A percentile compares a stretch with the other conserved stretches of the same genome.
Conservation (phyloP, 2,113 vertebrate species). For the Aythya baeri region DNA sequence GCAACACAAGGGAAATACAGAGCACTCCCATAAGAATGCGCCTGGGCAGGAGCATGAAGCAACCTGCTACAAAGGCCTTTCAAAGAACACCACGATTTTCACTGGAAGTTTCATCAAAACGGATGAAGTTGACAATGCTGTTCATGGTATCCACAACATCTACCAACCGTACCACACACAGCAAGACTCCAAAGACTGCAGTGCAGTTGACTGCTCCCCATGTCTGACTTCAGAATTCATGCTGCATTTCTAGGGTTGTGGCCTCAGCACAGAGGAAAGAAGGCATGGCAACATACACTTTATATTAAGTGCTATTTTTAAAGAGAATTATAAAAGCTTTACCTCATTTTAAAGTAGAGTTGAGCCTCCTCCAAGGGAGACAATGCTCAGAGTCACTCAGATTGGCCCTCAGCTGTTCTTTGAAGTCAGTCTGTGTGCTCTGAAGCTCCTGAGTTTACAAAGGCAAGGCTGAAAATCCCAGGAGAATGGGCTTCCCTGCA, state of each 20-base stretch:
- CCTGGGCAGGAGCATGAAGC: background rate
- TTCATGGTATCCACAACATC: background rate
- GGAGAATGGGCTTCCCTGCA: background rate
- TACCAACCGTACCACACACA: background rate
- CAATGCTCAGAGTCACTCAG: background rate
- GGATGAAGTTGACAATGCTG: background rate
- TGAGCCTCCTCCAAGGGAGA: background rate
- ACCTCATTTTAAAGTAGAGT: background rate
- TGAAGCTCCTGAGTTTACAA: background rate
- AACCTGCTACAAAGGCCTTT: background rate
- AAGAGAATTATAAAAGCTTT: background rate
- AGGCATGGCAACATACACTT: background rate
- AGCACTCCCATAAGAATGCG: background rate
- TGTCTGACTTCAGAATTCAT: background rate
- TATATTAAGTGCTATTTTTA: background rate
- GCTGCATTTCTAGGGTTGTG: background rate
- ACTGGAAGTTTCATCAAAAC: background rate
- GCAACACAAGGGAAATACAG: background rate
- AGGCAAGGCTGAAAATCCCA: background rate
- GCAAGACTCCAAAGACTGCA: background rate
- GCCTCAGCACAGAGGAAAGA: background rate
- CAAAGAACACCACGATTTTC: background rate
- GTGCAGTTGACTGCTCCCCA: background rate
- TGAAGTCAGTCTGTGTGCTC: background rate
- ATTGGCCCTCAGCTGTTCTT: background rate